Evolutionary conservation across 2,888 invertebrate species (phyloP), one percentile per base, ranked within the genome.

Genomic region (Tetragnatha montana): DNA sequence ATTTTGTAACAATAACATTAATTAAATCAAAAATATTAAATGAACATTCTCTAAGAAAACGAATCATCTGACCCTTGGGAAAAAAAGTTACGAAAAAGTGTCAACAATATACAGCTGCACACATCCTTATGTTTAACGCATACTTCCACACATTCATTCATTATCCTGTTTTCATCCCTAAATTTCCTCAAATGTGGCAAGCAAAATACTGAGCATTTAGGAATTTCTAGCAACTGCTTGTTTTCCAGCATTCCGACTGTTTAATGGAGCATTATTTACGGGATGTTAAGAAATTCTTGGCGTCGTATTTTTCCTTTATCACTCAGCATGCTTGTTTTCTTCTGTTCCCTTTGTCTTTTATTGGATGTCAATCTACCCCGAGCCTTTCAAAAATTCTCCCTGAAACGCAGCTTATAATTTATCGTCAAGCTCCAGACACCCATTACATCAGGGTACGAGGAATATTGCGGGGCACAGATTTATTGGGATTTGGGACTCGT

Each of bases 101-200:
- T 35, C 35, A 35, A 35, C 35, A 35, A 35, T 35, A 35, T 35
- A 1, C 35, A 35, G 35, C 1, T 4, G 4, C 35, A 22, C 50
- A 71, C 6, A 17, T 21, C 35, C 49, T 12, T 8, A 80, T 4
- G 12, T 71, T 21, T 73, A 71, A 69, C 49, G 21, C 22, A 81
- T 50, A 19, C 22, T 81, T 81, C 76, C n/a, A 12, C 50, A n/a
- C 75, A 70, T 10, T 71, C 75, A 70, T 10, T 71, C 81, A 71
- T 50, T 49, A 50, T 50, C 10, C 35, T 80, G 47, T 81, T 35
- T 35, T 35, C 35, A 35, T 35, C 35, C 60, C 60, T 10, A 60
- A 60, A 60, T 4, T 10, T 4, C 60, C 60, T 17, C 6, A 60
- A 60, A 10, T 60, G 10, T 17, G 17, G 17, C 60, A 10, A 35